phyloP scores from a whole-genome alignment of 2,888 invertebrate species.

The Calameuta filiformis region DNA sequence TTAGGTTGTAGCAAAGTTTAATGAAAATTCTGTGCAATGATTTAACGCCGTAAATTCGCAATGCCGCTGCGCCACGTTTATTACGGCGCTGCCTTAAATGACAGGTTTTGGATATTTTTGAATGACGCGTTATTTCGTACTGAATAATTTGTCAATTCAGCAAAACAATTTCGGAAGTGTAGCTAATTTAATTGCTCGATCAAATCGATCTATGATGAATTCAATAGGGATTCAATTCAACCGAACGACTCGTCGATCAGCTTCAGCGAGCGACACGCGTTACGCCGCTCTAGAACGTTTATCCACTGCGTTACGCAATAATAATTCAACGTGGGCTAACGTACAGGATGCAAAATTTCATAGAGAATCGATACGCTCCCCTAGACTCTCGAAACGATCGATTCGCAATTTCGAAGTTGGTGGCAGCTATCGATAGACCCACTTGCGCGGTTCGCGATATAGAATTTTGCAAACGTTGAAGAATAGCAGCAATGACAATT shows the following conservation, averaged over 20 bases:
- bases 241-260: background rate
- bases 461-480: background rate
- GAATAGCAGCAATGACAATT: background rate
- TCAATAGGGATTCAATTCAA: background rate
- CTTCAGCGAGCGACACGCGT: background rate
- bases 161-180: background rate
- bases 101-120: background rate
- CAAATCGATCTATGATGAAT: background rate
- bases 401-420: background rate
- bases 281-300: background rate
- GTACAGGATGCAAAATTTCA: background rate
- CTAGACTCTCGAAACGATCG: background rate
- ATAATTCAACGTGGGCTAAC: background rate
- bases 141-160: background rate
- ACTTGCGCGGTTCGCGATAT: background rate
- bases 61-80: background rate
- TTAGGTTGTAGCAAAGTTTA: background rate
- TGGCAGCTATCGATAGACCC: background rate
- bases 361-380: background rate
- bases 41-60: background rate
- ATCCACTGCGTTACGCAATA: background rate
- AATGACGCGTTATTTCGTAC: background rate
- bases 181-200: background rate
- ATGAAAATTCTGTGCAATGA: background rate
- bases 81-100: background rate